Evolutionary conservation across 2,888 invertebrate species (phyloP), one percentile per base, ranked within the genome.

Genomic region (Diarsia rubi): DNA sequence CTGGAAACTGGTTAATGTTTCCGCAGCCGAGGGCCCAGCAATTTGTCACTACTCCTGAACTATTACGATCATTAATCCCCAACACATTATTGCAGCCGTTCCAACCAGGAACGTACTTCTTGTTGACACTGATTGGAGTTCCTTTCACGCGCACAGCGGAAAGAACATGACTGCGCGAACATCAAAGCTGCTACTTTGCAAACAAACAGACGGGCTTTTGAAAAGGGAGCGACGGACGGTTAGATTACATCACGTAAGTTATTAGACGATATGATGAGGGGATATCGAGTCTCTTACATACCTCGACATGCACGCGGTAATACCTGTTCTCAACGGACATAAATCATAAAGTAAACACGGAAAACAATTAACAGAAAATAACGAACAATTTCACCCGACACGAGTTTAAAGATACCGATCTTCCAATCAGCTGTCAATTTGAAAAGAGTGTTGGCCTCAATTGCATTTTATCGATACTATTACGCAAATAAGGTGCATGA

Each of bases 381-480:
- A 89, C 86, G 72, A 89, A 86, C 85, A 84, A 88, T 89, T 90
- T 84, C 86, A 85, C 72, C 80, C 79, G 73, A 88, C 87, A 88
- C 82, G 73, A 86, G 83, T 78, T 83, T 75, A 76, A 67, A 77
- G 91, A 91, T 91, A 92, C 70, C 49, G 87, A 93, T 93, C 91
- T 89, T 90, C 90, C 89, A 92, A 93, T 93, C 91, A 91, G 74
- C 89, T 91, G 92, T 93, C 92, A 88, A 89, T 86, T 80, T 78
- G 84, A 65, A 82, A 85, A 82, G 83, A 81, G 71, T 71, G 71
- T 45, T 84, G 81, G 72, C 75, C 78, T 45, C 67, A 74, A 79
- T 85, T 83, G 75, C 87, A 67, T 85, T 89, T 86, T 87, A 82
- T 83, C 86, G 82, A 87, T 86, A 83, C 59, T 78, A 78, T 84